Conservation (phyloP, 2,888 invertebrate species). For the Helicoverpa assulta region DNA sequence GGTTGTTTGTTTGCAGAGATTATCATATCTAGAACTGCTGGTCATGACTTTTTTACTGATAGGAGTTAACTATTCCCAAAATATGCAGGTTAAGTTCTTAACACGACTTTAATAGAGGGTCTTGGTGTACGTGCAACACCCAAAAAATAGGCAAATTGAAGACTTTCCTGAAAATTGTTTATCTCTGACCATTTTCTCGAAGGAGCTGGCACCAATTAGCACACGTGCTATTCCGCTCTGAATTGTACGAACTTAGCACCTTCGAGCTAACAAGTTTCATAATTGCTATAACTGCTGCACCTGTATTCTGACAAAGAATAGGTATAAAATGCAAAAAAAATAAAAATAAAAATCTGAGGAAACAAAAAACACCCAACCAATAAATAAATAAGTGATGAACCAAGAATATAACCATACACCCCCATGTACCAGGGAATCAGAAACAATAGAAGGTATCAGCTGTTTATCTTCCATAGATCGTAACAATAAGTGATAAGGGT, state of each 20-base stretch:
- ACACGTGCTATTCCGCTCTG: not conserved
- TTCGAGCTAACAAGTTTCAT: constrained; percentile 3
- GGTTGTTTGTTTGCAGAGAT: not conserved
- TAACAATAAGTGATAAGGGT: constrained; percentile 62
- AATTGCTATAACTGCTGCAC: not conserved
- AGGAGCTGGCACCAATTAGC: constrained; percentile 34
- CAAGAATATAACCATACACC: constrained; percentile 8
- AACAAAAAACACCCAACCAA: not conserved
- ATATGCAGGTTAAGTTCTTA: too few relatives aligned
- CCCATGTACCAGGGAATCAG: constrained; percentile 55
- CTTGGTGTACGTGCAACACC: too few relatives aligned
- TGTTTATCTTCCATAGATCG: constrained; percentile 53
- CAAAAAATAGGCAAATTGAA: not conserved
- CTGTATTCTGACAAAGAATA: not conserved
- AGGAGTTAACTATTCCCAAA: too few relatives aligned
- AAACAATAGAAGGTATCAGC: constrained; percentile 50
- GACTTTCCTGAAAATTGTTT: constrained; percentile 26
- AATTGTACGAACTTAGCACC: constrained; percentile 14
- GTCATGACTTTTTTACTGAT: not conserved
- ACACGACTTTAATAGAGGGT: too few relatives aligned
- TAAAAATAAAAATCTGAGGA: not conserved
- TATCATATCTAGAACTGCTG: not conserved
- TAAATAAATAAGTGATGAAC: constrained; percentile 13
- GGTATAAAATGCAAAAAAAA: not conserved
- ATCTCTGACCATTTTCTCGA: constrained; percentile 28